phyloP scores from a whole-genome alignment of 2,113 vertebrate species.

The Urocynchramus pylzowi region DNA sequence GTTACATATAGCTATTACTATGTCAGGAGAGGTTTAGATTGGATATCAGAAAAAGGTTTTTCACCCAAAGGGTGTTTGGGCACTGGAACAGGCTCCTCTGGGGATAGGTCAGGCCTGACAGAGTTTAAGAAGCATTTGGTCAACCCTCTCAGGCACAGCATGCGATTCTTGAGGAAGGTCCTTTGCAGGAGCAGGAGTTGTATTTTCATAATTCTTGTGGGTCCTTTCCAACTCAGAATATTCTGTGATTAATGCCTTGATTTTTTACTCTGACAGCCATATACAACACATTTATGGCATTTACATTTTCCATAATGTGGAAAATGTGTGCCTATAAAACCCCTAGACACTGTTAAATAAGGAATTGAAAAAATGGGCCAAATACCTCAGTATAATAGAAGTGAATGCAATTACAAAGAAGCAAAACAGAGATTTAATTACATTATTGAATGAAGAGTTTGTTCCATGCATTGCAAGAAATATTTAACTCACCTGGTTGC shows the following conservation, averaged over 20 bases:
- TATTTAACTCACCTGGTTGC: conserved; percentile 88
- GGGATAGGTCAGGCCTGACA: not conserved
- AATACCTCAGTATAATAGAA: not conserved
- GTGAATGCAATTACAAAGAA: not conserved
- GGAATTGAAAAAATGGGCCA: not conserved
- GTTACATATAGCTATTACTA: not conserved
- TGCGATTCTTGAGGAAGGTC: not conserved
- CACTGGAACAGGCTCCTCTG: not conserved
- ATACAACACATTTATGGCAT: not conserved
- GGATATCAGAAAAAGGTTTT: not conserved
- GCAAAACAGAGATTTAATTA: not conserved
- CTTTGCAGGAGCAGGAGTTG: not conserved
- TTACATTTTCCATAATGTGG: not conserved
- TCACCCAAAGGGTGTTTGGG: not conserved
- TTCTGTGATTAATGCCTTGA: not conserved
- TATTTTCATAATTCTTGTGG: not conserved
- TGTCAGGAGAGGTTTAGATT: not conserved
- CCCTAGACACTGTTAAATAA: not conserved
- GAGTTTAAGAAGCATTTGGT: not conserved
- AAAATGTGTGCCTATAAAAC: not conserved
- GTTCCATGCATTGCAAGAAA: not conserved
- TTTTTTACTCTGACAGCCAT: not conserved
- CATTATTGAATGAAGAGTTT: not conserved
- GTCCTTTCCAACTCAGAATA: not conserved
- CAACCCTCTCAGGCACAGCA: not conserved